Evolutionary conservation across 1,140 invertebrate genomes (phyloP), one percentile per base, ranked within the genome.

Genomic region (Zeugodacus cucurbitae): DNA sequence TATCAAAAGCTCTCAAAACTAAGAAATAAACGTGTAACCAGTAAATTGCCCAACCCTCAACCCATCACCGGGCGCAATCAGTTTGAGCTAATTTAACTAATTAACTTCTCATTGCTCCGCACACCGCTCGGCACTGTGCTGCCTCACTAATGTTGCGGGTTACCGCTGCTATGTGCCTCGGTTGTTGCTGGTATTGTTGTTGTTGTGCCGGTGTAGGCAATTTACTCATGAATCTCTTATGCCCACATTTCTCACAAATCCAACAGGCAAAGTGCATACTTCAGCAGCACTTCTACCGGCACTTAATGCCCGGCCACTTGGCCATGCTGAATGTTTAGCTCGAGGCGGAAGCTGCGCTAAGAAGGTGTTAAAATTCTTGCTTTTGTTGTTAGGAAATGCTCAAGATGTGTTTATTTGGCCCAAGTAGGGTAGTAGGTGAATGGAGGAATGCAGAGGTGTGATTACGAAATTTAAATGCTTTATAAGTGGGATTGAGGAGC

Each of bases 221-320:
- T 54, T 54, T 54, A 17, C 48, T 54, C 48, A 54, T 54, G 48
- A 54, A 54, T 54, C 48, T 54, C 48, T 54, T 54, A 17, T 54
- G 48, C 14, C 17, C 48, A 54, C 14, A 54, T 20, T 54, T 20
- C 3, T 26, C 6, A 62, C 6, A 62, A 62, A 62, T 74, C 34
- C 67, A 41, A 74, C 17, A 41, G 32, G 32, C 34, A 34, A 32
- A 74, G 67, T 41, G 67, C 20, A 22, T 26, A 37, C 67, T 74
- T 74, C 34, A 74, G 67, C 67, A 37, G n/a, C 67, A 74, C 67
- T 74, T 74, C 32, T 74, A 41, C 67, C 22, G 32, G 34, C 67
- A 74, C 67, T 74, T 74, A 32, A 74, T 74, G 67, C 32, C 67
- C 32, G 34, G 32, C 67, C 67, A 74, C 67, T 74, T 74, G 67